A percentile compares a stretch with the other conserved stretches of the same genome.
These are phyloP conservation scores for Drosophila buzzatii DNA, from an alignment of 2,888 invertebrate genomes.

Conservation along the genomic window DNA sequence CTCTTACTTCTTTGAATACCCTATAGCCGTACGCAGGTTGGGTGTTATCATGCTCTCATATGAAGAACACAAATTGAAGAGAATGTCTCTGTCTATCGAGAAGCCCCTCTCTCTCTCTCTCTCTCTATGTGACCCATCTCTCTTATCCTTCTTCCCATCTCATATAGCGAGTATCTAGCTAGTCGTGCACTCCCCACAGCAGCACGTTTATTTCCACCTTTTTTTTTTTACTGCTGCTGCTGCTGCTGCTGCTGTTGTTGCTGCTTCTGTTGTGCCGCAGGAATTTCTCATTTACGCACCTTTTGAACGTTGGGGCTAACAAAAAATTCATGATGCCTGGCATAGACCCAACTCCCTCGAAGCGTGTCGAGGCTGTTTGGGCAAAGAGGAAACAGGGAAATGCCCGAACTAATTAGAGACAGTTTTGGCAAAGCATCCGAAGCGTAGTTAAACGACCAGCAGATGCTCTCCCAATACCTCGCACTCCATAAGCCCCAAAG, in stretches of 20 bases:
- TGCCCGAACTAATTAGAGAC: conserved; percentile 45
- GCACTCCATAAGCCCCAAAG: background rate
- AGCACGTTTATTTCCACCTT: background rate
- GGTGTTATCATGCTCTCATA: background rate
- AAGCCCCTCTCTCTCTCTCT: background rate
- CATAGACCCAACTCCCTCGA: background rate
- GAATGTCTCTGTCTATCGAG: background rate
- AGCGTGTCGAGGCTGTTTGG: conserved; percentile 1
- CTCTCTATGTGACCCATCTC: background rate
- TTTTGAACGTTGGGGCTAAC: conserved; percentile 43
- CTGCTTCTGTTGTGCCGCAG: conserved; percentile 22
- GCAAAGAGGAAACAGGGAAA: conserved; percentile 6
- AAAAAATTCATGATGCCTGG: conserved; percentile 28
- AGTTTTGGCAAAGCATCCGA: background rate
- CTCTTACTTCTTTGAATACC: background rate
- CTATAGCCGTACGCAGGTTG: background rate
- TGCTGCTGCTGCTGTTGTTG: background rate
- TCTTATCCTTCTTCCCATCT: background rate
- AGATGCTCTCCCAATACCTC: background rate
- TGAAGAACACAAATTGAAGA: background rate
- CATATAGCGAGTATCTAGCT: background rate
- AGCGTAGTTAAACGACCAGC: background rate
- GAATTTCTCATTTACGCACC: conserved; percentile 64
- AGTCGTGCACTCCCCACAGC: background rate
- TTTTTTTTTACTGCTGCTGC: background rate